These are phyloP conservation scores for Crepidodera aurea DNA, from an alignment of 2,888 invertebrate genomes.

Conservation along the genomic window DNA sequence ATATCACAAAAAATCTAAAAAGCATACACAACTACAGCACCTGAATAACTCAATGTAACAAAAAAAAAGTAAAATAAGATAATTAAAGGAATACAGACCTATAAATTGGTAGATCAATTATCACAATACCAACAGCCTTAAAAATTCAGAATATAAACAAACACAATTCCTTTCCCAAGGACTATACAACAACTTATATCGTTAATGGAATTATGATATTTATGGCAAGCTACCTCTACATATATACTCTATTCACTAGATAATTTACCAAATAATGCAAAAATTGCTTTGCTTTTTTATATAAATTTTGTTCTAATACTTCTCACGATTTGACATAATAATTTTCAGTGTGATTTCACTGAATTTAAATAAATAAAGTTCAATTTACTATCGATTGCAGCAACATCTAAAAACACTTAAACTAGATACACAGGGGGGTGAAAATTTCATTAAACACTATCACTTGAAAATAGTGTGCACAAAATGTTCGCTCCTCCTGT, in stretches of 20 bases:
- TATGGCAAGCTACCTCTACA: constrained; percentile 22
- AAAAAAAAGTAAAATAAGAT: constrained; percentile 11
- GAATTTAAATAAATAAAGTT: no score
- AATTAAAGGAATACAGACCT: constrained; percentile 31
- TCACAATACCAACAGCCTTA: constrained; percentile 46
- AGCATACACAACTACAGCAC: neutral
- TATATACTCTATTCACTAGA: constrained; percentile 11
- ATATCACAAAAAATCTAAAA: constrained; percentile 17
- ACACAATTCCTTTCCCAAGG: constrained; percentile 1
- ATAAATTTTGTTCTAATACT: neutral
- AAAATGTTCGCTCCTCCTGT: no score
- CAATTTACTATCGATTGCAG: no score
- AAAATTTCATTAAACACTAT: no score
- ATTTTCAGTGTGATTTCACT: no score
- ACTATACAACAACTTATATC: neutral
- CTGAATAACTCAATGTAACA: neutral
- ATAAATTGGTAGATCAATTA: constrained; percentile 38
- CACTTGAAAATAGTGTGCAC: no score
- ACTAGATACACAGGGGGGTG: no score
- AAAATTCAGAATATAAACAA: constrained; percentile 24
- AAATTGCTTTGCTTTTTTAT: constrained; percentile 3
- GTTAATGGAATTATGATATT: constrained; percentile 10
- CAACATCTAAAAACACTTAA: no score
- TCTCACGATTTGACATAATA: neutral
- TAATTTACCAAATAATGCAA: neutral